A percentile compares a stretch with the other conserved stretches of the same genome.
phyloP scores from a whole-genome alignment of 2,797 vertebrate genomes.

The Sphenodon punctatus region DNA sequence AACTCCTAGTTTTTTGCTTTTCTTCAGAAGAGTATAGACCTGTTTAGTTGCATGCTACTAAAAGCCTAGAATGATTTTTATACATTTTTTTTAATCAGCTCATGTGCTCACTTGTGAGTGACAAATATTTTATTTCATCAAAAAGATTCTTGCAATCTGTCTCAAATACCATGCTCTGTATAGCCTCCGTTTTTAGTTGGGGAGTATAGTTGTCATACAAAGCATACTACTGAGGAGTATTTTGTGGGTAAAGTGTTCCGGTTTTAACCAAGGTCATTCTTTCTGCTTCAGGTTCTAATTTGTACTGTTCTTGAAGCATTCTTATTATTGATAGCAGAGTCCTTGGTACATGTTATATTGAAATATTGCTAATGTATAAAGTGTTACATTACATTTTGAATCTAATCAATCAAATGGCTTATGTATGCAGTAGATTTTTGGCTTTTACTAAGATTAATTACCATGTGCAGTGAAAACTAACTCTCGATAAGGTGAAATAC shows the following conservation, averaged over 20 bases:
- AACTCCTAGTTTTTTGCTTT: background rate
- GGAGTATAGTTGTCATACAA: background rate
- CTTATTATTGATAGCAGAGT: conserved; percentile 74
- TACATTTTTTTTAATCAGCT: too few relatives aligned
- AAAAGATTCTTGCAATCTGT: background rate
- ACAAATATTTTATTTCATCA: background rate
- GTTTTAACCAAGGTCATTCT: conserved; percentile 70
- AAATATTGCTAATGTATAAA: conserved; percentile 84
- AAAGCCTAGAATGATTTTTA: background rate
- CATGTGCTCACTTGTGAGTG: background rate
- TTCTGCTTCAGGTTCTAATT: conserved; percentile 72
- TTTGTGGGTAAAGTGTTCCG: conserved; percentile 47
- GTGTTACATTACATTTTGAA: conserved; percentile 83
- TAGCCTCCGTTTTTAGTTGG: background rate
- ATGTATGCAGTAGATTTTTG: conserved; percentile 75
- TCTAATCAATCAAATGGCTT: conserved; percentile 82
- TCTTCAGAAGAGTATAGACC: background rate
- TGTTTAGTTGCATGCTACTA: background rate
- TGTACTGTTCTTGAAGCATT: conserved; percentile 66
- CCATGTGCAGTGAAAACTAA: conserved; percentile 67
- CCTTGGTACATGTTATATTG: conserved; percentile 73
- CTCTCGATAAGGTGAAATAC: conserved; percentile 72
- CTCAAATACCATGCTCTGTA: background rate
- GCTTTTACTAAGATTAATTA: conserved; percentile 84
- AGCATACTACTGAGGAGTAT: background rate